These are phyloP conservation scores for Psilopsiagon aurifrons DNA, from an alignment of 2,113 vertebrate species.

Conservation along the genomic window DNA sequence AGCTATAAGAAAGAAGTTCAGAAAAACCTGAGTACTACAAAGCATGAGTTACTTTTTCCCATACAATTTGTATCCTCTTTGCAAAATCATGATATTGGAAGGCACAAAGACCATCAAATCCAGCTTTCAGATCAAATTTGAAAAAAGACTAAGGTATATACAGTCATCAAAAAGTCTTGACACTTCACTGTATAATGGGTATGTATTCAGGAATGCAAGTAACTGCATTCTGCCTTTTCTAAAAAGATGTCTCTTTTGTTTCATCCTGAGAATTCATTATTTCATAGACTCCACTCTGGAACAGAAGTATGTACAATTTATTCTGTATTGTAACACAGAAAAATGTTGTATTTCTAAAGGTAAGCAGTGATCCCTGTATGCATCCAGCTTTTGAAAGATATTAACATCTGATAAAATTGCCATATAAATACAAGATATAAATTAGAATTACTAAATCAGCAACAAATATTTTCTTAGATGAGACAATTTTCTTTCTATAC, in stretches of 20 bases:
- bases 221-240: background rate
- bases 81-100: background rate
- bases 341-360: background rate
- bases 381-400: background rate
- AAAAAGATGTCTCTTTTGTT: background rate
- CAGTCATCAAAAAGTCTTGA: background rate
- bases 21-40: background rate
- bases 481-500: background rate
- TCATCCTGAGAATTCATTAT: background rate
- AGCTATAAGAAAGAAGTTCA: background rate
- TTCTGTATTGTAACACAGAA: background rate
- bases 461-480: background rate
- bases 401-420: background rate
- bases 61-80: background rate
- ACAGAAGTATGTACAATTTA: background rate
- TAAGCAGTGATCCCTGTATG: background rate
- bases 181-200: background rate
- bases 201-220: background rate
- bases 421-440: background rate
- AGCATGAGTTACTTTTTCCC: background rate
- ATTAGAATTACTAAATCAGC: background rate
- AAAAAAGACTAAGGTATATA: background rate
- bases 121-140: background rate
- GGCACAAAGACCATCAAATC: background rate
- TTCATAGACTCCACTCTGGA: background rate